Conservation (phyloP, 92 coral and sea anemone genomes). For the Epizoanthus ramosus region DNA sequence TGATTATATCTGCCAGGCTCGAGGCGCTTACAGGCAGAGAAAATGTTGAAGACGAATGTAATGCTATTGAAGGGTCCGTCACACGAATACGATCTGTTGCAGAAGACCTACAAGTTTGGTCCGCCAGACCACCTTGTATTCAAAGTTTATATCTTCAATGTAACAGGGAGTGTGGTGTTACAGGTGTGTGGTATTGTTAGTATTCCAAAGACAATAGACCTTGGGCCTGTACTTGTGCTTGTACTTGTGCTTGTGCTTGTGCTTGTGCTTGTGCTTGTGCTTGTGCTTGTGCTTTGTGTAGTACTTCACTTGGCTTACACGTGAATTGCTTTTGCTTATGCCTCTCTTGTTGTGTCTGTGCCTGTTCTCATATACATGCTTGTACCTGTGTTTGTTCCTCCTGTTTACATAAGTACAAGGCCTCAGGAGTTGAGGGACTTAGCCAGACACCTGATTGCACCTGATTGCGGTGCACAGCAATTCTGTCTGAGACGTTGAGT, state of each 20-base stretch:
- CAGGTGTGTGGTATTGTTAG: background rate
- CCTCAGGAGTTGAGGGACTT: too few relatives aligned
- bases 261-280: background rate
- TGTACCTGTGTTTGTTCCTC: too few relatives aligned
- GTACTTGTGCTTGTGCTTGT: background rate
- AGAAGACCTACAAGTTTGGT: conserved; percentile 34
- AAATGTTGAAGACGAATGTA: background rate
- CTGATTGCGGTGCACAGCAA: too few relatives aligned
- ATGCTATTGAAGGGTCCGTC: background rate
- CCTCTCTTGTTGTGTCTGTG: too few relatives aligned
- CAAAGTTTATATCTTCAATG: conserved; percentile 29
- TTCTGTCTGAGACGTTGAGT: too few relatives aligned
- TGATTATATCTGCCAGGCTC: background rate
- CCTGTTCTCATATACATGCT: too few relatives aligned
- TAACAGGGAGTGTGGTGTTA: conserved; percentile 32
- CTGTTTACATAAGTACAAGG: too few relatives aligned
- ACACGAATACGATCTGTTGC: background rate
- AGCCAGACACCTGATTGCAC: too few relatives aligned
- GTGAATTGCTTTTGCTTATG: too few relatives aligned
- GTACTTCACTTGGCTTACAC: too few relatives aligned
- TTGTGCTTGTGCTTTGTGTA: background rate
- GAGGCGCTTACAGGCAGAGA: background rate
- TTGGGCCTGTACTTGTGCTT: too few relatives aligned
- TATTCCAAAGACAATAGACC: background rate
- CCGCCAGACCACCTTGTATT: conserved; percentile 21